A percentile compares a stretch with the other conserved stretches of the same genome.
Conservation (phyloP, 35 echinoderm and acorn worm genomes). For the Amphiura filiformis region DNA sequence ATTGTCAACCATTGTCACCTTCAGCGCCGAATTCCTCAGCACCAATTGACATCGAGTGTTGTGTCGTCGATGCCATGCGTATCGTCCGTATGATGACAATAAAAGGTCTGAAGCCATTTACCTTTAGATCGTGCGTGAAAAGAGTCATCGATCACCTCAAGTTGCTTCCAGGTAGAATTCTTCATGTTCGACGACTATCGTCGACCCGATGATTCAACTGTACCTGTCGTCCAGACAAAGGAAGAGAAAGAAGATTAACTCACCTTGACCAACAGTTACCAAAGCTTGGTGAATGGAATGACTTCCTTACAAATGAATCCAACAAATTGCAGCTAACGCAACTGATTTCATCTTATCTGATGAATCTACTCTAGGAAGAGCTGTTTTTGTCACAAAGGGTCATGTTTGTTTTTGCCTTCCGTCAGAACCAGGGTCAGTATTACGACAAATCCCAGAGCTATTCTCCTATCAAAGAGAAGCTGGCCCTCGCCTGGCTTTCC, state of each 20-base stretch:
- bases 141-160: background rate
- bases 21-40: background rate
- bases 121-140: background rate
- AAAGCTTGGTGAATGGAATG: background rate
- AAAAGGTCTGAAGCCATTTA: background rate
- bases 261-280: background rate
- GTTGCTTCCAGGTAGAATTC: background rate
- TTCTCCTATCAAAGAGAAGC: conserved; percentile 18
- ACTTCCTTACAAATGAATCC: background rate
- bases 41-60: background rate
- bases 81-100: background rate
- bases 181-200: conserved; percentile 7
- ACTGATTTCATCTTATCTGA: conserved; percentile 7
- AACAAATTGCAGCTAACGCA: background rate
- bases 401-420: background rate
- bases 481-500: background rate
- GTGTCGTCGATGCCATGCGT: background rate
- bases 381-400: background rate
- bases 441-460: background rate
- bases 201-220: background rate
- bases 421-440: background rate
- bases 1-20: background rate
- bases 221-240: background rate
- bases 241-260: conserved; percentile 8
- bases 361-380: background rate